Evolutionary conservation across 2,797 vertebrate species (phyloP).

Genomic region (Mastacembelus armatus): DNA sequence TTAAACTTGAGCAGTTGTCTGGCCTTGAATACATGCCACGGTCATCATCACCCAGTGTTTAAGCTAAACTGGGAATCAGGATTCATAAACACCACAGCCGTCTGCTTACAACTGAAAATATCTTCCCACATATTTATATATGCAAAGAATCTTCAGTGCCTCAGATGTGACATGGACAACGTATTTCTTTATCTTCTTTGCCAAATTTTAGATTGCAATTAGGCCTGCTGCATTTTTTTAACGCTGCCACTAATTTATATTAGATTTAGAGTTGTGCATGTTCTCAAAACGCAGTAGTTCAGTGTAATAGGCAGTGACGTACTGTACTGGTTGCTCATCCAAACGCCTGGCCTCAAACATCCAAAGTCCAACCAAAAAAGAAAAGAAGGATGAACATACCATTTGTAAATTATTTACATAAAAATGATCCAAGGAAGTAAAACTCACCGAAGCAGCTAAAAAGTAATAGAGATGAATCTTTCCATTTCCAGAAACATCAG

Average conservation of each 20-base stretch:
- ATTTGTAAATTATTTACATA: constrained; percentile 19
- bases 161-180: neutral
- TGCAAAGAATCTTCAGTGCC: constrained; percentile 41
- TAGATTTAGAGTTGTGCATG: neutral
- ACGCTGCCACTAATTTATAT: neutral
- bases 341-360: constrained; percentile 1
- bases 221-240: constrained; percentile 12
- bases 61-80: constrained; percentile 64
- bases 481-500: too few relatives aligned
- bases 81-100: constrained; percentile 68
- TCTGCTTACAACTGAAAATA: constrained; percentile 65
- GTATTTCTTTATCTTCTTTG: neutral
- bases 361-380: constrained; percentile 17
- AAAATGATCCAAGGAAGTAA: constrained; percentile 13
- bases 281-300: neutral
- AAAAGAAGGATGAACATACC: constrained; percentile 11
- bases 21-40: constrained; percentile 62
- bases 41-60: constrained; percentile 56
- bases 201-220: neutral
- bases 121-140: constrained; percentile 60
- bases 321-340: neutral
- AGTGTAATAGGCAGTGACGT: neutral
- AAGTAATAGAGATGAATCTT: too few relatives aligned
- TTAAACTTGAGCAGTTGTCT: constrained; percentile 45
- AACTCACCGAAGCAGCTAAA: neutral